phyloP scores from a whole-genome alignment of 2,888 invertebrate species.

The Maniola hyperantus region DNA sequence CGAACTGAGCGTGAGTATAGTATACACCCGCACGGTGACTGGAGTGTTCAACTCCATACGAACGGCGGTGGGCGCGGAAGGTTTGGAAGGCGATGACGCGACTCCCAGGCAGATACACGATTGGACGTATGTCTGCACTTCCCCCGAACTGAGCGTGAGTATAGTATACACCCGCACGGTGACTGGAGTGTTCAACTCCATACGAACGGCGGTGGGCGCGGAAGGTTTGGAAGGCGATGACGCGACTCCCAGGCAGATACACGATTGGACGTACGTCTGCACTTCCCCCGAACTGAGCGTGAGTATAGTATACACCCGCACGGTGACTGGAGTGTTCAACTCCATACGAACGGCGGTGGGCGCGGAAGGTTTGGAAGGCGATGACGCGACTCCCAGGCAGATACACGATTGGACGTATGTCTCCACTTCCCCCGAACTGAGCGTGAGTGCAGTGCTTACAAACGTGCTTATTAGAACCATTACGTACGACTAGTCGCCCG shows the following conservation, averaged over 20 bases:
- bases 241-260: slow-evolving; percentile 53
- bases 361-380: slow-evolving; percentile 66
- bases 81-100: slow-evolving; percentile 59
- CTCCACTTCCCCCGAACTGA: slow-evolving; percentile 57
- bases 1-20: slow-evolving; percentile 60
- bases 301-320: slow-evolving; percentile 82
- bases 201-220: slow-evolving; percentile 85
- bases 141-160: slow-evolving; percentile 61
- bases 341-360: slow-evolving; percentile 87
- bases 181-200: slow-evolving; percentile 90
- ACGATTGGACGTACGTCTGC: slow-evolving; percentile 70
- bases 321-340: slow-evolving; percentile 91
- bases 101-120: slow-evolving; percentile 58
- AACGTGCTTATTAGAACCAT: too few species aligned
- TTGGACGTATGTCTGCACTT: slow-evolving; percentile 67
- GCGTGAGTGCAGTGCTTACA: slow-evolving; percentile 58
- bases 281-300: slow-evolving; percentile 61
- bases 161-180: slow-evolving; percentile 86
- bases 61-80: slow-evolving; percentile 83
- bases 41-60: slow-evolving; percentile 90
- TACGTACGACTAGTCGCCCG: too few species aligned
- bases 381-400: slow-evolving; percentile 53
- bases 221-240: slow-evolving; percentile 66
- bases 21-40: slow-evolving; percentile 88
- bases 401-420: slow-evolving; percentile 70